Base-by-base conservation (phyloP, 1,140 invertebrate species). In the Anadara kagoshimensis region DNA sequence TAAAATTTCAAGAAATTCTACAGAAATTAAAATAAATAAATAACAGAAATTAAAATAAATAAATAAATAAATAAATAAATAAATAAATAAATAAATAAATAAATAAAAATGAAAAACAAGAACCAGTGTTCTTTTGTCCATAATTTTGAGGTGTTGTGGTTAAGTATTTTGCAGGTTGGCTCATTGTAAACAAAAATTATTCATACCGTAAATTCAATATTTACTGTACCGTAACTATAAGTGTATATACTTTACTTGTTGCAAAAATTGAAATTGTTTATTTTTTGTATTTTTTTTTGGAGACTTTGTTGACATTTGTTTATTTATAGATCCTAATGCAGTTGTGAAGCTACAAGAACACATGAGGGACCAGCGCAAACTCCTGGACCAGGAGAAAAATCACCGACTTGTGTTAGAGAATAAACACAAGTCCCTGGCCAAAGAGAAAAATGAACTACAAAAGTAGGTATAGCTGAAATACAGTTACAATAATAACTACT, bases 301-400 rank as follows among this genome's bases (percentile, higher is more conserved):
- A 49, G 20, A 5, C 24, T 7, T 24, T 7, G 24, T 10, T 56
- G 20, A 18, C 16, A 18, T 36, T 22, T 64, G 10, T 54, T 20
- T 57, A 58, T 3, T 65, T 69, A n/a, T 71, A 86, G 85, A 86
- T 70, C 79, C 85, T 11, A 73, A 67, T n/a, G 72, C 85, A 10
- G 67, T 84, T 29, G 54, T 85, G 43, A 84, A 83, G 54, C 74
- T 86, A 12, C 85, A 87, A 73, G 84, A 88, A 45, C 80, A 88
- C 67, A 67, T 85, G 43, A 72, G 82, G 43, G 85, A 88, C 53
- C 77, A 76, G 20, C 78, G 81, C 53, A 77, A 78, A 29, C 73
- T 78, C 45, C 49, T 87, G 22, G 85, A 88, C 49, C 79, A 84
- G 24, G 85, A 88, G 61, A 75, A 76, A 11, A 86, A 82, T 64